Evolutionary conservation across 2,113 vertebrate species (phyloP), one percentile per base, ranked within the genome.

Genomic region (Pleuronectes platessa): DNA sequence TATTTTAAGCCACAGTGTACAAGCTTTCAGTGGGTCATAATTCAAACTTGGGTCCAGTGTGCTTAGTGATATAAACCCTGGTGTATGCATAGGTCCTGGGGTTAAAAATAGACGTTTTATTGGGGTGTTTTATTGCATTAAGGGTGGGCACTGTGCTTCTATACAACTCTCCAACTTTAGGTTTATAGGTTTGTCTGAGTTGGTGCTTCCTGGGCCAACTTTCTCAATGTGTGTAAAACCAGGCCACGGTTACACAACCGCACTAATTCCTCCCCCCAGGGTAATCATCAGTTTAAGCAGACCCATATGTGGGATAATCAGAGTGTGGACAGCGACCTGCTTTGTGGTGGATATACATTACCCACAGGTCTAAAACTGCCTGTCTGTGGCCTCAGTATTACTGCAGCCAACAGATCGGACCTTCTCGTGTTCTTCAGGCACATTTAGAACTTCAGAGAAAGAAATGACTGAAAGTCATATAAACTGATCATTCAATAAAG

Each of bases 221-320:
- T 72, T 74, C 45, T 80, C 79, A 49, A 89, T 86, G 82, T 86
- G 73, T 71, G 74, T 59, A 77, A 87, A 92, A 83, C n/a, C 74
- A 76, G 86, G 78, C 66, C 86, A 82, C 2, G 12, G 78, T 89
- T 89, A 89, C 73, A 86, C 78, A 91, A 85, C 73, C 65, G 51
- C 73, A 31, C 55, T 76, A 74, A 81, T 71, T 60, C 75, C 49
- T 65, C 61, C 79, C 72, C 53, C 35, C 18, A 24, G 65, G 79
- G 78, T 68, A 86, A 76, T 82, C 84, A 86, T 81, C 64, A 37
- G 45, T 75, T 68, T 89, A 87, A 92, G 24, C 63, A 74, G 70
- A 53, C 45, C 86, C 90, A 92, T 86, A 92, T 90, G 90, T 90
- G 79, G 74, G 24, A 74, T 72, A 75, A 82, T 84, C 68, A 86